A percentile compares a stretch with the other conserved stretches of the same genome.
Evolutionary conservation across 2,888 invertebrate genomes (phyloP).

Genomic region (Hypomecis atomaria): DNA sequence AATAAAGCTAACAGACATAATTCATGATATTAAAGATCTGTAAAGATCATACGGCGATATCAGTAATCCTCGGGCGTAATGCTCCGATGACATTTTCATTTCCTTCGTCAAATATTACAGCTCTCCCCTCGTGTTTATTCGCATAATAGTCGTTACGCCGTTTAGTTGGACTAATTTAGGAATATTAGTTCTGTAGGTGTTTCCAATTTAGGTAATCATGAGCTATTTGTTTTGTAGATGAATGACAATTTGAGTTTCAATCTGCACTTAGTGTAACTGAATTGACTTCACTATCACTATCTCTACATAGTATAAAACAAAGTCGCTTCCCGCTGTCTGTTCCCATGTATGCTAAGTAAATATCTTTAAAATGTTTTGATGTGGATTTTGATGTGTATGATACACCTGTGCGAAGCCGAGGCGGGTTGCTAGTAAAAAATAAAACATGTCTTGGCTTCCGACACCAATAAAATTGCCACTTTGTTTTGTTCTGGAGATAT

Average conservation of each 20-base stretch:
- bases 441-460: too few species aligned
- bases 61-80: constrained; percentile 76
- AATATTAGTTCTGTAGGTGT: constrained; percentile 38
- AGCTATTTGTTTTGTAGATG: background rate
- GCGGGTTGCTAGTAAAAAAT: too few species aligned
- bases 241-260: background rate
- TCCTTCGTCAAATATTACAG: constrained; percentile 75
- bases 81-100: constrained; percentile 82
- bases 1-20: constrained; percentile 11
- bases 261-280: too few species aligned
- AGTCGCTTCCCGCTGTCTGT: too few species aligned
- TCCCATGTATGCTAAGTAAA: too few species aligned
- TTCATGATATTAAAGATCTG: constrained; percentile 16
- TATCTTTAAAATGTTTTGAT: too few species aligned
- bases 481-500: too few species aligned
- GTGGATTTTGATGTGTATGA: too few species aligned
- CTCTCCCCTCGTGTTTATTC: constrained; percentile 54
- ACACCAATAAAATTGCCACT: too few species aligned
- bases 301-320: too few species aligned
- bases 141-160: constrained; percentile 61
- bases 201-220: constrained; percentile 1
- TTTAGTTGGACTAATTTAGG: constrained; percentile 59
- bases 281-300: too few species aligned
- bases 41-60: constrained; percentile 54
- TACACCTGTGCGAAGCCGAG: too few species aligned